phyloP scores from a whole-genome alignment of 2,113 vertebrate species.

The Prietella phreatophila region DNA sequence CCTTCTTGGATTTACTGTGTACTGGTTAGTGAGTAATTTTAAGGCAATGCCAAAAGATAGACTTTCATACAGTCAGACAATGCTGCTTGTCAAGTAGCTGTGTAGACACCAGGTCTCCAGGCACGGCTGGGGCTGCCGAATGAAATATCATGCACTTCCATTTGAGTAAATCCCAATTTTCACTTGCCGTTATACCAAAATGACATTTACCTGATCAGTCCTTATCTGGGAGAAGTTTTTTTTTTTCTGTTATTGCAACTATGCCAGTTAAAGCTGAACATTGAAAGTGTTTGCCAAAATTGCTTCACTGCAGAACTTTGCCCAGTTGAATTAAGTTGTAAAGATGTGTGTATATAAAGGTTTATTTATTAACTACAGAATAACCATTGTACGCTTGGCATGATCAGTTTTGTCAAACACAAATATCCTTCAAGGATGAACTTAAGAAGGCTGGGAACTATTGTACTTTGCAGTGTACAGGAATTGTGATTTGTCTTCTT shows the following conservation, averaged over 20 bases:
- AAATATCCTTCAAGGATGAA: not conserved
- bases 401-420: not conserved
- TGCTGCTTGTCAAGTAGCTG: conserved; percentile 27
- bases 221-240: not conserved
- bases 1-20: conserved; percentile 61
- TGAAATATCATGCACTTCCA: conserved; percentile 10
- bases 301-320: conserved; percentile 29
- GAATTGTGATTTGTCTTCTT: conserved; percentile 18
- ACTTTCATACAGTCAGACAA: conserved; percentile 44
- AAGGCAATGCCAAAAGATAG: conserved; percentile 58
- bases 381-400: not conserved
- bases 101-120: not conserved
- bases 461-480: not conserved
- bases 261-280: not conserved
- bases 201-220: not conserved
- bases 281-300: not conserved
- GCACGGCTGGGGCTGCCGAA: conserved; percentile 10
- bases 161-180: not conserved
- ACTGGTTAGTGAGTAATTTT: conserved; percentile 58
- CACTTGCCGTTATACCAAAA: not conserved
- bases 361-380: conserved; percentile 28
- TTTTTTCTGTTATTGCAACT: not conserved
- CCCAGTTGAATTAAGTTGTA: conserved; percentile 5
- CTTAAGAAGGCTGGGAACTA: not conserved
- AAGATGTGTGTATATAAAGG: not conserved